Evolutionary conservation across 2,113 vertebrate genomes (phyloP).

Genomic region (Sula dactylatra): DNA sequence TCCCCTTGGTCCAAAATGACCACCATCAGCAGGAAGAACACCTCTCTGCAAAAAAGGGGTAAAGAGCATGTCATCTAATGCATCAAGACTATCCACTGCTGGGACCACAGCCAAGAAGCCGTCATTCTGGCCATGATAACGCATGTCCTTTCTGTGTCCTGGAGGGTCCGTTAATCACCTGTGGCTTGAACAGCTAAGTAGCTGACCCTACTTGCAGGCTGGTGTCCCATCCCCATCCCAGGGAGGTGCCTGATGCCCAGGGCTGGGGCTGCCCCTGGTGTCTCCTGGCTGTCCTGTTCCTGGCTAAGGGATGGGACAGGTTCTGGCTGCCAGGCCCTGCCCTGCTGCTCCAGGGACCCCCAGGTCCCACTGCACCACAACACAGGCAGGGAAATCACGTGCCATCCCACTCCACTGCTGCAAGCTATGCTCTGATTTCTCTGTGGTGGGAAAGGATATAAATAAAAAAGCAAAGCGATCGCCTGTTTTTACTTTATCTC

Average conservation of each 20-base stretch:
- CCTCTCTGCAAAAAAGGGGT: not conserved
- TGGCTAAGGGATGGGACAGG: not conserved
- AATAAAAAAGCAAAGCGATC: not conserved
- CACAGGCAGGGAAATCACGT: not conserved
- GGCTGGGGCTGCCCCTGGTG: not conserved
- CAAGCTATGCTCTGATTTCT: not conserved
- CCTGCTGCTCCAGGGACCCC: not conserved
- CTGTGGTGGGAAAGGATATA: not conserved
- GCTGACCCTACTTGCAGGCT: not conserved
- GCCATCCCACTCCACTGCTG: not conserved
- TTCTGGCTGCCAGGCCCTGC: not conserved
- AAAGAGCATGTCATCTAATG: not conserved
- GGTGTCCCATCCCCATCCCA: not conserved
- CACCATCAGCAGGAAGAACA: not conserved
- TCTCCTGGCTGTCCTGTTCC: not conserved
- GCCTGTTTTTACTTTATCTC: not conserved
- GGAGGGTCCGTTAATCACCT: fast-evolving
- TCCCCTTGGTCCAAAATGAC: not conserved
- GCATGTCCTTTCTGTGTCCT: fast-evolving
- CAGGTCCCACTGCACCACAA: fast-evolving
- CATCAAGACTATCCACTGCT: not conserved
- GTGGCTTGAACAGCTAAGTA: not conserved
- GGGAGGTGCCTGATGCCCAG: not conserved
- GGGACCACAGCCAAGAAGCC: not conserved
- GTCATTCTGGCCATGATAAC: not conserved